Conservation (phyloP, 1,140 invertebrate genomes). For the Leptinotarsa defecta region DNA sequence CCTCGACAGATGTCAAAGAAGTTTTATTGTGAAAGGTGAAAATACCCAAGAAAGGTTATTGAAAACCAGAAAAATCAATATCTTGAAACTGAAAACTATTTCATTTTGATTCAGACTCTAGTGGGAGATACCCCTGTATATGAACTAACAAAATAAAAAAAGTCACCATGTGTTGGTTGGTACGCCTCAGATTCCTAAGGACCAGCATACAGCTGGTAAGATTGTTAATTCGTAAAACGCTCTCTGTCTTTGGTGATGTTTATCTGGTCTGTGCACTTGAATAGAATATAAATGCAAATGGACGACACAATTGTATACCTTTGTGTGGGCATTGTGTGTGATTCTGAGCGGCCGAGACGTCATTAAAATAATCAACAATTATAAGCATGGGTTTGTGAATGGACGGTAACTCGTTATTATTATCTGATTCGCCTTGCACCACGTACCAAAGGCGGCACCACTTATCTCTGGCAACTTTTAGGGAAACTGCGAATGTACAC, state of each 20-base stretch:
- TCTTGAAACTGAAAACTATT: no score
- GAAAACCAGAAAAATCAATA: no score
- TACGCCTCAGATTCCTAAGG: slow-evolving; percentile 17
- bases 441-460: slow-evolving; percentile 31
- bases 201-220: slow-evolving; percentile 27
- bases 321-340: slow-evolving; percentile 50
- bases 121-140: no score
- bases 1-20: no score
- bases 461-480: slow-evolving; percentile 32
- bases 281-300: slow-evolving; percentile 55
- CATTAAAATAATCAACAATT: slow-evolving; percentile 56
- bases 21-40: no score
- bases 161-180: background rate
- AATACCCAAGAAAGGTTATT: no score
- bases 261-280: slow-evolving; percentile 45
- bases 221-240: slow-evolving; percentile 45
- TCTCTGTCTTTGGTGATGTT: slow-evolving; percentile 46
- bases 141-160: no score
- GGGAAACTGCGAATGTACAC: slow-evolving; percentile 30
- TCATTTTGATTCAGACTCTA: no score
- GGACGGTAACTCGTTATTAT: slow-evolving; percentile 44
- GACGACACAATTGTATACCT: slow-evolving; percentile 51
- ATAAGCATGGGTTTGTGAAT: slow-evolving; percentile 44
- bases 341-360: slow-evolving; percentile 48
- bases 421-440: slow-evolving; percentile 44